These are phyloP conservation scores for Acestrorhynchus altus DNA, from an alignment of 2,797 vertebrate species.

Conservation along the genomic window DNA sequence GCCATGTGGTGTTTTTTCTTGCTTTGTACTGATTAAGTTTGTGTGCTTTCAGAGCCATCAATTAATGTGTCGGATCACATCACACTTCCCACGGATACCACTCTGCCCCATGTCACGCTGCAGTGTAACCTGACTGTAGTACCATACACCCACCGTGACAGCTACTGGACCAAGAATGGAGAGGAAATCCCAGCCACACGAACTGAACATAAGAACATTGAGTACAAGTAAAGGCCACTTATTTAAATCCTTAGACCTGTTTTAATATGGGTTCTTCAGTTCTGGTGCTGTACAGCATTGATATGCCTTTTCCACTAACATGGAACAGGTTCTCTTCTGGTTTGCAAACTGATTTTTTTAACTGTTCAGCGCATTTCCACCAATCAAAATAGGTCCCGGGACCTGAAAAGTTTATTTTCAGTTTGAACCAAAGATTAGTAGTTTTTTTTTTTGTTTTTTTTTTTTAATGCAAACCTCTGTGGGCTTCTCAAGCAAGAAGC, in stretches of 20 bases:
- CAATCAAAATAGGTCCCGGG: too few relatives aligned
- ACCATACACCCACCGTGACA: slow-evolving; percentile 71
- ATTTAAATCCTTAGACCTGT: neutral
- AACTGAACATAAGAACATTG: slow-evolving; percentile 73
- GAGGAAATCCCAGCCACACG: slow-evolving; percentile 84
- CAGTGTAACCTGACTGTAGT: slow-evolving; percentile 93
- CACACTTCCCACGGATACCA: slow-evolving; percentile 71
- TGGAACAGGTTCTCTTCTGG: too few relatives aligned
- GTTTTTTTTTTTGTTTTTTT: too few relatives aligned
- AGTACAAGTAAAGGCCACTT: slow-evolving; percentile 81
- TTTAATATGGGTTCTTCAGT: too few relatives aligned
- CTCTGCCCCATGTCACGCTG: slow-evolving; percentile 73
- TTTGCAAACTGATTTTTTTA: too few relatives aligned
- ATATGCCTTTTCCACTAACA: too few relatives aligned
- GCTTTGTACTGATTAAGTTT: slow-evolving; percentile 4
- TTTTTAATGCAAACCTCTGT: too few relatives aligned
- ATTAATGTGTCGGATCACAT: slow-evolving; percentile 85
- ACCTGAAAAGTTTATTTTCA: too few relatives aligned
- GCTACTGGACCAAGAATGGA: slow-evolving; percentile 95
- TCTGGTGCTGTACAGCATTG: too few relatives aligned
- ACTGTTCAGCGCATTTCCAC: too few relatives aligned
- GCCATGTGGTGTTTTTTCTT: slow-evolving; percentile 45
- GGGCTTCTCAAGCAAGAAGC: too few relatives aligned
- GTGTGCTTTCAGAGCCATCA: slow-evolving; percentile 85
- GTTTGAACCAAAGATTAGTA: too few relatives aligned